Evolutionary conservation across 2,888 invertebrate genomes (phyloP).

Genomic region (Cantharis nigra): DNA sequence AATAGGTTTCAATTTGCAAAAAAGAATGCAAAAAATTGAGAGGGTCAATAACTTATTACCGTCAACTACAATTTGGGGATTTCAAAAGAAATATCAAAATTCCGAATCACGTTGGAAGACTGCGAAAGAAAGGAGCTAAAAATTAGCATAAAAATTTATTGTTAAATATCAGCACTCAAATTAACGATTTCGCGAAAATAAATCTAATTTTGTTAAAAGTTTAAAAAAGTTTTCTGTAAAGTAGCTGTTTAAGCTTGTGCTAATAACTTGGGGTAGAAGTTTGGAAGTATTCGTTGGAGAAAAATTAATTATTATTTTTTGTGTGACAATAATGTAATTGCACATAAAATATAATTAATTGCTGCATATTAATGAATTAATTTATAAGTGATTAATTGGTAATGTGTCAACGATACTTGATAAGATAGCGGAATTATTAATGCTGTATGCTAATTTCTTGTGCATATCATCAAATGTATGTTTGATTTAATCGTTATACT

Average conservation of each 20-base stretch:
- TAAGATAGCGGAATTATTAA: slow-evolving; percentile 54
- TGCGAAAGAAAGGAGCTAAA: neutral
- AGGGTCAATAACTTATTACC: no score
- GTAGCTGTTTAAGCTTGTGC: slow-evolving; percentile 1
- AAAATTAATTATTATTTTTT: neutral
- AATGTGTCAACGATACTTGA: slow-evolving; percentile 38
- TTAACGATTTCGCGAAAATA: neutral
- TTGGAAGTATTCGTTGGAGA: neutral
- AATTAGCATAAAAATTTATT: neutral
- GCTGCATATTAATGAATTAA: slow-evolving; percentile 31
- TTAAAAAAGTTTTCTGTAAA: neutral
- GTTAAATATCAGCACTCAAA: neutral
- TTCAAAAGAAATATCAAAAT: no score
- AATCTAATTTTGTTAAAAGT: neutral
- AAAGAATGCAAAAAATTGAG: no score
- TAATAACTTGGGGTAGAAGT: neutral
- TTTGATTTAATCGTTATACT: neutral
- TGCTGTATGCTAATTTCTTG: slow-evolving; percentile 56
- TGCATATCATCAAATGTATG: slow-evolving; percentile 46
- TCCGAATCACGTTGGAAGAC: neutral
- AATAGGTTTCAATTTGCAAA: no score
- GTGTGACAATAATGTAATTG: neutral
- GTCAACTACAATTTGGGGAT: no score
- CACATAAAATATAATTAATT: neutral
- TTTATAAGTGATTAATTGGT: slow-evolving; percentile 35